phyloP scores from a whole-genome alignment of 2,797 vertebrate species.

The Coilia nasus region DNA sequence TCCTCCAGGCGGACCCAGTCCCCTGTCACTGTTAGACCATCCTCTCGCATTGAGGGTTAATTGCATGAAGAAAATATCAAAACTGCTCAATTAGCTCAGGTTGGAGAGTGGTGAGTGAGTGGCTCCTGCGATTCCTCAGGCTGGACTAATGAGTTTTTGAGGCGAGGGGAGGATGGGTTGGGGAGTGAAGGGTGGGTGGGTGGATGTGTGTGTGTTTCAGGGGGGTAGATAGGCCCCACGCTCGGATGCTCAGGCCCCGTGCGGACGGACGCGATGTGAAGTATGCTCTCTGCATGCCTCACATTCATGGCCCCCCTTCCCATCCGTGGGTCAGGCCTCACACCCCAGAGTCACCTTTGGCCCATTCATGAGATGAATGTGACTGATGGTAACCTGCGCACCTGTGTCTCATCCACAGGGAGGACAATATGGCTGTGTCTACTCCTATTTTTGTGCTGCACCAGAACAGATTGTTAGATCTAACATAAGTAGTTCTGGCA shows the following conservation, averaged over 20 bases:
- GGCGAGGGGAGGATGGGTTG: not conserved
- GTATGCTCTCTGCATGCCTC: slow-evolving; percentile 12
- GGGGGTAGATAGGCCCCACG: not conserved
- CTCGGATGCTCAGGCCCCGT: not conserved
- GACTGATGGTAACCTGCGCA: not conserved
- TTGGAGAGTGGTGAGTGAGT: not conserved
- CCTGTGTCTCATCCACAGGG: not conserved
- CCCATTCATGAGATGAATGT: not conserved
- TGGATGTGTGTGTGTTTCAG: not conserved
- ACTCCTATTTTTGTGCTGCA: not conserved
- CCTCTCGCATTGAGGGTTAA: slow-evolving; percentile 20
- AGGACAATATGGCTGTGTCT: not conserved
- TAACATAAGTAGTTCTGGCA: not conserved
- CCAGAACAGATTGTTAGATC: not conserved
- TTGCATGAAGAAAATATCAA: slow-evolving; percentile 30
- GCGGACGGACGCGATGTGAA: not conserved
- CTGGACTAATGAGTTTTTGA: not conserved
- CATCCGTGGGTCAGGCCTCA: not conserved
- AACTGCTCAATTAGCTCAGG: slow-evolving; percentile 40
- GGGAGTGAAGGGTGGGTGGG: not conserved
- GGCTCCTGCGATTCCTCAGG: not conserved
- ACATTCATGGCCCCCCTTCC: slow-evolving; percentile 1
- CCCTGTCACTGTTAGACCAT: not conserved
- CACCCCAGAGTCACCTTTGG: not conserved
- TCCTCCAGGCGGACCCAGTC: not conserved